phyloP scores from a whole-genome alignment of 2,113 vertebrate species.

The Otus sunia region DNA sequence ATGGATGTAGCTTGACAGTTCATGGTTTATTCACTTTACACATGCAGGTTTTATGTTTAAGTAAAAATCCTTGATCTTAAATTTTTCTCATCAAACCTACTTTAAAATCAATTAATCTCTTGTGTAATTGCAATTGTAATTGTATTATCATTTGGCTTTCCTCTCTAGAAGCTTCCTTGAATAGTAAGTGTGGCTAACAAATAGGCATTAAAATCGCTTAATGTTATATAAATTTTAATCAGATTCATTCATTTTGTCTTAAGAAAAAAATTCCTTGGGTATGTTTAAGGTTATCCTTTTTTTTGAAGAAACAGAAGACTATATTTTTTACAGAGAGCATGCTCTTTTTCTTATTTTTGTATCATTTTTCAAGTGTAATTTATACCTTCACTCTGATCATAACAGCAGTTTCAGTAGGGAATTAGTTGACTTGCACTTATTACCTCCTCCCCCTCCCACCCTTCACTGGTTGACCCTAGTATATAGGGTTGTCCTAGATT shows the following conservation, averaged over 20 bases:
- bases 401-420: slow-evolving; percentile 44
- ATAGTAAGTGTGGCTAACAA: neutral
- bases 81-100: neutral
- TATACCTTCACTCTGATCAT: slow-evolving; percentile 69
- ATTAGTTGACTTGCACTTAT: slow-evolving; percentile 2
- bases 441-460: neutral
- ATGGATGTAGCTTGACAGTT: neutral
- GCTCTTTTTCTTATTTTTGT: slow-evolving; percentile 80
- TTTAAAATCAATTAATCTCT: neutral
- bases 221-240: slow-evolving; percentile 40
- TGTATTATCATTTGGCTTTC: neutral
- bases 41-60: neutral
- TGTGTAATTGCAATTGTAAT: neutral
- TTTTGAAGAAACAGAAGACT: slow-evolving; percentile 72
- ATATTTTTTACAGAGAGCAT: slow-evolving; percentile 81
- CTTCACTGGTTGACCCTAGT: neutral
- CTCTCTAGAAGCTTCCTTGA: slow-evolving; percentile 13
- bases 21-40: neutral
- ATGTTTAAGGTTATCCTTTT: slow-evolving; percentile 33
- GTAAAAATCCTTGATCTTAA: neutral
- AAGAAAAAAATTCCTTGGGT: neutral
- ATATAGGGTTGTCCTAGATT: neutral
- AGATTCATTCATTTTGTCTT: slow-evolving; percentile 52
- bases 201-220: slow-evolving; percentile 66
- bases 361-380: slow-evolving; percentile 79